Conservation (phyloP, 2,797 vertebrate species). For the Muscicapa striata region DNA sequence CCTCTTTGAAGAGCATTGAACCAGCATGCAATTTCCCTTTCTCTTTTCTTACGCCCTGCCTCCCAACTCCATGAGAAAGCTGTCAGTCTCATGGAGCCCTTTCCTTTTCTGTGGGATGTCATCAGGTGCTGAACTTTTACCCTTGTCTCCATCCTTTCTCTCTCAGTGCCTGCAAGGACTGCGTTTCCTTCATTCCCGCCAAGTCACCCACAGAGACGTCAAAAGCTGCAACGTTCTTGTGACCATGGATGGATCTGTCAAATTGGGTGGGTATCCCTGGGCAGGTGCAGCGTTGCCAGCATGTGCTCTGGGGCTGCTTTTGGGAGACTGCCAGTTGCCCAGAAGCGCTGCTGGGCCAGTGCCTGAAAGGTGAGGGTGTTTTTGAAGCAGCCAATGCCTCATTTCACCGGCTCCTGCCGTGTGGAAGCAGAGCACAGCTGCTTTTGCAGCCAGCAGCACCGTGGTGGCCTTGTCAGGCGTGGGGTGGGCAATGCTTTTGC, state of each 20-base stretch:
- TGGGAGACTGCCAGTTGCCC: accelerated
- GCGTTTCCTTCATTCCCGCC: too few species aligned
- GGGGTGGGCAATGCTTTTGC: not conserved
- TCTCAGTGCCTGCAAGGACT: not conserved
- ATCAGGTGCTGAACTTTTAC: not conserved
- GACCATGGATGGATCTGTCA: not conserved
- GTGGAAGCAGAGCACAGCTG: not conserved
- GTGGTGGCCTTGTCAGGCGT: too few species aligned
- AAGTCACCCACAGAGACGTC: too few species aligned
- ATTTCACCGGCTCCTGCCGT: accelerated
- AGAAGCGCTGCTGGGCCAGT: not conserved
- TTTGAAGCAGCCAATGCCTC: not conserved
- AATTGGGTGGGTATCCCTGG: not conserved
- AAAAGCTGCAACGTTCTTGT: too few species aligned
- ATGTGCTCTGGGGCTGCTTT: too few species aligned
- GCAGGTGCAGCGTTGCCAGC: accelerated
- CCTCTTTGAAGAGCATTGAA: not conserved
- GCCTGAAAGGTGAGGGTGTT: accelerated
- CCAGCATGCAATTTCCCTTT: not conserved
- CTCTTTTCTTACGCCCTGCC: too few species aligned
- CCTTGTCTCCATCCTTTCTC: not conserved
- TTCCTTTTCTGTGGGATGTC: not conserved
- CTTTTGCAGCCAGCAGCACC: not conserved
- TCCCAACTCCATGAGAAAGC: not conserved
- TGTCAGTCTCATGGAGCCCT: accelerated